Evolutionary conservation across 1,140 invertebrate genomes (phyloP), one percentile per base, ranked within the genome.

Genomic region (Brachionus asplanchnoidis): DNA sequence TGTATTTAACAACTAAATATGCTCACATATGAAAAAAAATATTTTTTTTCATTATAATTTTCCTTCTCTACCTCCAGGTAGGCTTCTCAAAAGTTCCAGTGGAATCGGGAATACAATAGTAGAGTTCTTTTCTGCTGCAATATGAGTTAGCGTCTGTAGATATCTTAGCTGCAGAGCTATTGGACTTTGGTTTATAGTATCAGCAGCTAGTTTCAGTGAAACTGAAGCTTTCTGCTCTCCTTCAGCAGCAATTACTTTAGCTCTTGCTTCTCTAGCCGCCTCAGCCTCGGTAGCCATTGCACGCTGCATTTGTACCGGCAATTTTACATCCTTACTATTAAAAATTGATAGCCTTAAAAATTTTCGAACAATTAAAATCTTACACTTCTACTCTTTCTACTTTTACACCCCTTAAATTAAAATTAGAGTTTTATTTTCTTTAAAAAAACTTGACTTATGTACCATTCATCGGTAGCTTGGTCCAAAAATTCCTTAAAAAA

Each of bases 101-200:
- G 96, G 96, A 86, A 98, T 91, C 20, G 96, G 97, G 90, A 98
- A 98, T 84, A 98, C 94, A 87, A 98, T 98, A 7, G 97, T 98
- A 2, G 96, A 97, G 89, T 97, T 98, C 91, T 98, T 98, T 91
- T 98, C 97, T 1, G 96, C 95, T 60, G 95, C 95, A 89, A 98
- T 97, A 9, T 94, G 94, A 89, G 95, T 97, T 79, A 98, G 90
- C 7, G 96, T 97, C 91, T 97, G 93, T 23, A 93, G 87, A 86
- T 93, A 92, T 20, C 92, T 89, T 2, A 95, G 92, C 90, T 97
- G 95, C 65, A 97, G 89, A 2, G 95, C 95, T 6, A 94, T 93
- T n/a, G 95, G 95, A 85, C 87, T 87, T 40, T 68, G 17, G 26
- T 53, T 44, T 11, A 85, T 85, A n/a, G 80, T 66, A 73, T 73